Base-by-base conservation (phyloP, 64 coral and sea anemone genomes). In the Catalaphyllia jardinei region DNA sequence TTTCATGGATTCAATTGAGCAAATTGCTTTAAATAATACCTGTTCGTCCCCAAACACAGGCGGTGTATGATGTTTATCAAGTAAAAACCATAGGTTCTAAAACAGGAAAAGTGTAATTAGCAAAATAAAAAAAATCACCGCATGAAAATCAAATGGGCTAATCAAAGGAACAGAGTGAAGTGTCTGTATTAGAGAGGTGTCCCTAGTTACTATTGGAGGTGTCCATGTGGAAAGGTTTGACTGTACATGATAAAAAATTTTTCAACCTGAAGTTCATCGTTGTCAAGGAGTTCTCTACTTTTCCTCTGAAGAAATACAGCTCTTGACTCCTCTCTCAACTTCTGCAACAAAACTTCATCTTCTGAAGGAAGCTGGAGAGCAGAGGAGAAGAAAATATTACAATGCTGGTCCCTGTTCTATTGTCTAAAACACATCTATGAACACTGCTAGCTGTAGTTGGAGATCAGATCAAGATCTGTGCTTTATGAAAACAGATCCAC, bases 31-130 rank as follows among this genome's bases (percentile, higher is more conserved):
- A 31, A 60, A 17, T 9, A 20, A 22, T 86, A 99, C 97, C 97
- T 99, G 97, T 75, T 99, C 97, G 86, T 99, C 96, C 75, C 87
- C 91, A 79, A 93, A 25, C 16, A 88, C 79, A 57, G 97, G 97
- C 74, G 94, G 91, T 39, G 97, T 99, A 46, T 99, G 97, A 86
- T 99, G 97, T 31, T 99, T 99, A 61, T 99, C 97, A 52, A 99
- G 83, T n/a, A 99, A 82, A 87, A 95, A 99, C 97, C 97, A 99
- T 13, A 99, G 88, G 86, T 95, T 99, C 97, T 99, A 38, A 52
- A 77, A 78, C 25, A 22, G 18, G 60, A 54, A 35, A 52, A 22
- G 51, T 25, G n/a, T 46, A 46, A 46, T 46, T 46, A 46, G 42
- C 42, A 46, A 46, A 46, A 46, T 46, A 3, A 46, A 5, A 5